Conservation (phyloP, 2,888 invertebrate species). For the Drosophila anceps region DNA sequence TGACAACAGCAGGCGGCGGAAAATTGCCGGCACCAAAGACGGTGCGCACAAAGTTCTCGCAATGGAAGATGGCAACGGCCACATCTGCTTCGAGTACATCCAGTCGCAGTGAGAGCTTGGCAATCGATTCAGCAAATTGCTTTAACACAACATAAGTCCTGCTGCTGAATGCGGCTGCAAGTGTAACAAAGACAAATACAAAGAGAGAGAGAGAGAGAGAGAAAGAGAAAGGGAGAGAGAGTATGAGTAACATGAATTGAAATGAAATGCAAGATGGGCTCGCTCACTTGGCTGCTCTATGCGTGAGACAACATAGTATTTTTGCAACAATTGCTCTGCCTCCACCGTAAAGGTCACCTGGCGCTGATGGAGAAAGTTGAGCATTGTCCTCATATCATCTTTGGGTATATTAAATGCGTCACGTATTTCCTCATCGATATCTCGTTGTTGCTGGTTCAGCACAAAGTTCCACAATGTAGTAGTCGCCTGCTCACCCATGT, state of each 20-base stretch:
- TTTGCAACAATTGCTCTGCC: conserved; percentile 84
- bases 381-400: conserved; percentile 79
- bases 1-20: conserved; percentile 72
- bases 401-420: conserved; percentile 67
- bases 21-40: conserved; percentile 71
- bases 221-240: background rate
- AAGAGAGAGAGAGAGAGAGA: background rate
- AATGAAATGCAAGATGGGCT: conserved; percentile 25
- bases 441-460: conserved; percentile 68
- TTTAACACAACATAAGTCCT: conserved; percentile 79
- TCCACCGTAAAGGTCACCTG: conserved; percentile 66
- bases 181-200: no score
- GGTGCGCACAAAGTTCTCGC: conserved; percentile 79
- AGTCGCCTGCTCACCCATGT: conserved; percentile 65
- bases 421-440: background rate
- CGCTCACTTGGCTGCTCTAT: conserved; percentile 82
- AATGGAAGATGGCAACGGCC: conserved; percentile 80
- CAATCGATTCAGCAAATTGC: conserved; percentile 84
- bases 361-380: conserved; percentile 72
- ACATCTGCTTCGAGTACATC: conserved; percentile 81
- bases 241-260: conserved; percentile 8
- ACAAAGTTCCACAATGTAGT: conserved; percentile 75
- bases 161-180: conserved; percentile 80
- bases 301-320: conserved; percentile 86
- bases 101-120: conserved; percentile 82